Percentiles rank a stretch among this genome's conserved stretches.
These are phyloP conservation scores for Bactericera cockerelli DNA, from an alignment of 1,140 invertebrate genomes.

Conservation along the genomic window DNA sequence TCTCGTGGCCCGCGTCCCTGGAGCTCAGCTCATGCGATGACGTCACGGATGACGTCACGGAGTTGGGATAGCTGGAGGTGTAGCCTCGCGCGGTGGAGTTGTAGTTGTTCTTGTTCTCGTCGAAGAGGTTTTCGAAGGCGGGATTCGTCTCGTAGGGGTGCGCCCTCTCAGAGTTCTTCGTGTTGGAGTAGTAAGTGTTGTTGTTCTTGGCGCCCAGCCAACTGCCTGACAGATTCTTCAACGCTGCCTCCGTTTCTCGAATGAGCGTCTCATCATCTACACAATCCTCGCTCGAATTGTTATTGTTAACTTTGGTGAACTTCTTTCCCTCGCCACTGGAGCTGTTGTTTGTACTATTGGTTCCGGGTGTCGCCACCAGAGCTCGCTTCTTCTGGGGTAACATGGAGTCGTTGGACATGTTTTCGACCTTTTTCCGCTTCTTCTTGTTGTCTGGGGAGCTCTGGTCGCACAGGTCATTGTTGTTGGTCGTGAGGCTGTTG, in stretches of 20 bases:
- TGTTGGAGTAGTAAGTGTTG: conserved; percentile 35
- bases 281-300: conserved; percentile 32
- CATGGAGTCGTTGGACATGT: conserved; percentile 10
- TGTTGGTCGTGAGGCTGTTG: not conserved
- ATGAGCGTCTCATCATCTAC: conserved; percentile 64
- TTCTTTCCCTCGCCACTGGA: conserved; percentile 29
- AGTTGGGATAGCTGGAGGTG: conserved; percentile 25
- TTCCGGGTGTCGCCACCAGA: conserved; percentile 26
- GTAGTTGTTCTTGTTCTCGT: conserved; percentile 56
- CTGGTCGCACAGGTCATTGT: not conserved
- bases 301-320: conserved; percentile 28
- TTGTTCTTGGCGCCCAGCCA: conserved; percentile 46
- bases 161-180: conserved; percentile 42
- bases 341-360: conserved; percentile 25
- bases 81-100: conserved; percentile 31
- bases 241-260: conserved; percentile 65
- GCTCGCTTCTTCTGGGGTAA: conserved; percentile 45
- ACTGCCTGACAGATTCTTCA: conserved; percentile 61
- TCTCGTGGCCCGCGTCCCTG: conserved; percentile 23
- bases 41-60: too few species aligned
- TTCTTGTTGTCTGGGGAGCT: not conserved
- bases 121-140: conserved; percentile 67
- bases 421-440: not conserved
- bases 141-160: conserved; percentile 44
- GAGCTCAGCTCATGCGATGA: too few species aligned